Base-by-base conservation (phyloP, 1,140 invertebrate species). In the Lepidostoma basale region DNA sequence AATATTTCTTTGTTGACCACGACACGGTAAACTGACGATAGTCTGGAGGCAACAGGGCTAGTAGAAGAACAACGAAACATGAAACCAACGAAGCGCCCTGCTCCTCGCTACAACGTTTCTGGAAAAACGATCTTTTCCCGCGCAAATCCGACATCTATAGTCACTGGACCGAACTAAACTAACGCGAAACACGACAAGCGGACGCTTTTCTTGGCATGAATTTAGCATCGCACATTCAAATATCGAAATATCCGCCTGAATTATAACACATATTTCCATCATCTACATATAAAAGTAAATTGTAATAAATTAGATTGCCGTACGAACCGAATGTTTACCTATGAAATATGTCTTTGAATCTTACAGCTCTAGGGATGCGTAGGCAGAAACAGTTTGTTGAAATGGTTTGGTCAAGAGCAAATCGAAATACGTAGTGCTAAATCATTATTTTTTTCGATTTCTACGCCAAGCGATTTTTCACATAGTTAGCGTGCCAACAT, bases 81-180 rank as follows among this genome's bases (percentile, higher is more conserved):
- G 56, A 60, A 9, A 60, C 28, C n/a, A 60, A 36, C 1, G 56
- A 44, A 12, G 30, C 56, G 26, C 25, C 16, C n/a, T 60, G 39
- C 3, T 60, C 36, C 22, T 60, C 39, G 23, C 39, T 60, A 1
- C 36, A 20, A 6, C 56, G 36, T n/a, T 56, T 56, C 52, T 56
- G 52, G 3, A 39, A 56, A 56, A 23, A 56, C 9, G 18, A 16
- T 22, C 23, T 60, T 40, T 26, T 20, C 4, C 39, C 56, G 56
- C 56, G 22, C 39, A 18, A 60, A 26, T 40, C 39, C 56, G 36
- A 60, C 56, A 60, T 60, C 20, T 60, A 16, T 23, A 60, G 36
- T 20, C 20, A 40, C 56, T n/a, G 23, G 39, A 60, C 39, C 16
- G 14, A 16, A 42, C 56, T 60, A 60, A 42, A 60, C 56, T 60